These are phyloP conservation scores for Ryuthela nishihirai DNA, from an alignment of 2,888 invertebrate genomes.

Conservation along the genomic window DNA sequence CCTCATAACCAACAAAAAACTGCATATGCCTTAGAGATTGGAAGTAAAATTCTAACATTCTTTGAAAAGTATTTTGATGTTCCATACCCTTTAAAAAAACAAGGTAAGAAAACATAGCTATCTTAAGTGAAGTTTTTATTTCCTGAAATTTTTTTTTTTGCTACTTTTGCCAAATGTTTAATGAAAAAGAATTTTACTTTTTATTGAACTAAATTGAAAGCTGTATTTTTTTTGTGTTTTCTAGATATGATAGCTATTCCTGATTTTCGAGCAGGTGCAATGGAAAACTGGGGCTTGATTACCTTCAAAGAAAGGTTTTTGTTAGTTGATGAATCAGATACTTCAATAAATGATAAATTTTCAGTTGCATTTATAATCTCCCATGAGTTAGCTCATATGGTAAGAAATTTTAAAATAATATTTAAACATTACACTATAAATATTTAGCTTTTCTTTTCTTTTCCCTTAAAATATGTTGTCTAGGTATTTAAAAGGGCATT, in stretches of 20 bases:
- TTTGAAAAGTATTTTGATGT: constrained; percentile 79
- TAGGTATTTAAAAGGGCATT: too few relatives aligned
- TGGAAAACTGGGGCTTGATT: constrained; percentile 94
- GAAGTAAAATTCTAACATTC: constrained; percentile 71
- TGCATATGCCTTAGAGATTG: constrained; percentile 68
- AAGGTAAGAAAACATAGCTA: constrained; percentile 51
- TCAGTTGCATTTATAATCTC: constrained; percentile 75
- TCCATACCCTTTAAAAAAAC: constrained; percentile 81
- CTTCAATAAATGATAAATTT: constrained; percentile 63
- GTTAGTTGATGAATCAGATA: constrained; percentile 59
- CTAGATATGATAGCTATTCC: constrained; percentile 83
- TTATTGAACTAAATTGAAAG: too few relatives aligned
- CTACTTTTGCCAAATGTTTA: too few relatives aligned
- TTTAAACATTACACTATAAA: too few relatives aligned
- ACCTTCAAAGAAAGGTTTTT: constrained; percentile 76
- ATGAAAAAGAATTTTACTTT: too few relatives aligned
- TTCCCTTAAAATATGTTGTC: too few relatives aligned
- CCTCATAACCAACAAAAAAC: constrained; percentile 63
- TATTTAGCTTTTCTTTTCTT: too few relatives aligned
- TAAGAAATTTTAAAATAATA: constrained; percentile 39
- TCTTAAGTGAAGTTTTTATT: too few relatives aligned
- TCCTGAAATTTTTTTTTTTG: too few relatives aligned
- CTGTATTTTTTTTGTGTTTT: too few relatives aligned
- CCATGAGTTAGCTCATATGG: constrained; percentile 92
- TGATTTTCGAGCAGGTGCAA: constrained; percentile 86